Conservation (phyloP, 2,888 invertebrate genomes). For the Macrophya alboannulata region DNA sequence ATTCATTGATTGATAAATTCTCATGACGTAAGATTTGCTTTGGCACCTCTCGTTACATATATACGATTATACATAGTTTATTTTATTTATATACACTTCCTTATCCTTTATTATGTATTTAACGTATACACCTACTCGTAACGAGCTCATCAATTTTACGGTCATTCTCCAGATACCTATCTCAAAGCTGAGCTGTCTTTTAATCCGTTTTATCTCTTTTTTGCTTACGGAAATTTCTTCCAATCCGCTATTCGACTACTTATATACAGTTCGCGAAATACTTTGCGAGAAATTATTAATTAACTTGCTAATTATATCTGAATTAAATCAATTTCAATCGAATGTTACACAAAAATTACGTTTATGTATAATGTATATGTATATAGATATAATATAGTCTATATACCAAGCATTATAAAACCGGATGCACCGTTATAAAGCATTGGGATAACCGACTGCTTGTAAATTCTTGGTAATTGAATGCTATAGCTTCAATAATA, state of each 20-base stretch:
- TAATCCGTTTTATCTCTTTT: not conserved
- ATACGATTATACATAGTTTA: not conserved
- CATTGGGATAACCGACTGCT: constrained; percentile 12
- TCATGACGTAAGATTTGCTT: constrained; percentile 26
- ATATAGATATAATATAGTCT: not conserved
- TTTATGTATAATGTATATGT: no score
- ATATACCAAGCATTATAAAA: not conserved
- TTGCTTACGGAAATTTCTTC: not conserved
- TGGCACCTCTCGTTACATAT: not conserved
- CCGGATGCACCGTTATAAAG: constrained; percentile 9
- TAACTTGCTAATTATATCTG: not conserved
- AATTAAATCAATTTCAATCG: not conserved
- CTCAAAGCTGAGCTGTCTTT: not conserved
- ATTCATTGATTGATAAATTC: constrained; percentile 41
- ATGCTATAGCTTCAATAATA: constrained; percentile 21
- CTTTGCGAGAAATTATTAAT: not conserved
- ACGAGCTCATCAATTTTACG: constrained; percentile 33
- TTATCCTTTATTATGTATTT: constrained; percentile 16
- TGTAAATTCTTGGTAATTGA: constrained; percentile 23
- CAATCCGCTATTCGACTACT: not conserved
- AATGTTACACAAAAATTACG: not conserved
- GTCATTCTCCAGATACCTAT: not conserved
- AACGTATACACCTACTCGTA: not conserved
- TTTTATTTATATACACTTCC: constrained; percentile 11
- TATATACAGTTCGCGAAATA: not conserved